Percentiles rank a stretch among this genome's conserved stretches.
Evolutionary conservation across 2,797 vertebrate genomes (phyloP).

Genomic region (Prionace glauca): DNA sequence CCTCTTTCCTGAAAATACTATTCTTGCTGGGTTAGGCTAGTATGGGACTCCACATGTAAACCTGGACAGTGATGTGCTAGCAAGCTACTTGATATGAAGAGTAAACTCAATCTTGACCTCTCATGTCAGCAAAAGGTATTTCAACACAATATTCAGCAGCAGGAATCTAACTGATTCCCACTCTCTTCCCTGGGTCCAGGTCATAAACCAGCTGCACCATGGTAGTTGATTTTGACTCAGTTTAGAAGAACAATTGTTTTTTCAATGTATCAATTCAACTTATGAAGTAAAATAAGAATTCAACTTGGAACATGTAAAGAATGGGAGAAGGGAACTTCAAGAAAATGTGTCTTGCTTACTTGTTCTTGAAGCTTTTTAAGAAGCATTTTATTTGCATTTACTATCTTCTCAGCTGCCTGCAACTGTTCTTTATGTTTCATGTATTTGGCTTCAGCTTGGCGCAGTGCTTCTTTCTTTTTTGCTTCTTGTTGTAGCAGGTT

Average conservation of each 20-base stretch:
- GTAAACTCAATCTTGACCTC: not conserved
- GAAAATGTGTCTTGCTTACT: conserved; percentile 53
- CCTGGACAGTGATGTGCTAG: not conserved
- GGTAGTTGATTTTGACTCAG: not conserved
- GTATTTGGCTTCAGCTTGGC: conserved; percentile 79
- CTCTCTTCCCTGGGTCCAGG: not conserved
- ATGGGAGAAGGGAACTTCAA: not conserved
- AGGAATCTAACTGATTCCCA: not conserved
- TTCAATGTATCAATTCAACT: not conserved
- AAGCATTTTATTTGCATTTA: conserved; percentile 72
- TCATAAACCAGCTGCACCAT: not conserved
- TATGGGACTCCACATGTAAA: not conserved
- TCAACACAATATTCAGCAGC: not conserved
- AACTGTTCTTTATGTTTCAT: conserved; percentile 81
- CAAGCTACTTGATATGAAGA: not conserved
- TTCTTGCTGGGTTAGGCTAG: not conserved
- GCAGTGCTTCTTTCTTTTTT: conserved; percentile 82
- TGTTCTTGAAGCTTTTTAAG: conserved; percentile 91
- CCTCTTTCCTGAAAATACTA: not conserved
- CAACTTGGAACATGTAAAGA: not conserved
- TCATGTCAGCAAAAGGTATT: not conserved
- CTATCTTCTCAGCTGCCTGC: conserved; percentile 82
- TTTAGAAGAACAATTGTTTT: not conserved
- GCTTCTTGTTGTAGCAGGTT: conserved; percentile 85
- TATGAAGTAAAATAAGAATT: not conserved